Percentiles rank a stretch among this genome's conserved stretches.
These are phyloP conservation scores for Aporrectodea caliginosa DNA, from an alignment of 1,140 invertebrate species.

Conservation along the genomic window DNA sequence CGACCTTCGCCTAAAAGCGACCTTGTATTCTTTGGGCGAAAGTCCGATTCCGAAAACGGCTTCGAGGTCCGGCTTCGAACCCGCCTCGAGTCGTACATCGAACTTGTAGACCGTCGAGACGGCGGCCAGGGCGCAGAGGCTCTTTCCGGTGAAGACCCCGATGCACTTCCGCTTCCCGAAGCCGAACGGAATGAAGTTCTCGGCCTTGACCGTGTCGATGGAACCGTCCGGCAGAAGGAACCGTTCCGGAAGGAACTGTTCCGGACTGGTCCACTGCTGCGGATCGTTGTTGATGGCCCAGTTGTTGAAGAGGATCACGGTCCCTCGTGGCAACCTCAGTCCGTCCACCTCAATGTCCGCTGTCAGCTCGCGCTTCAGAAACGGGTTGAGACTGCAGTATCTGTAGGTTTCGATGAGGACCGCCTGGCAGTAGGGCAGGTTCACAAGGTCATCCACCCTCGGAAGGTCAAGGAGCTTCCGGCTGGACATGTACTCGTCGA, in stretches of 20 bases:
- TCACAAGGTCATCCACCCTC: slow-evolving; percentile 59
- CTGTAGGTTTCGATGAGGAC: slow-evolving; percentile 82
- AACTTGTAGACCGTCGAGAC: background rate
- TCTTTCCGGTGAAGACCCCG: background rate
- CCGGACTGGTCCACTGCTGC: slow-evolving; percentile 33
- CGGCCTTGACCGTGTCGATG: slow-evolving; percentile 31
- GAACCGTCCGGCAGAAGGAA: slow-evolving; percentile 32
- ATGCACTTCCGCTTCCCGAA: slow-evolving; percentile 28
- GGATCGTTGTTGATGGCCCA: slow-evolving; percentile 35
- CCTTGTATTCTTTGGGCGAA: slow-evolving; percentile 12
- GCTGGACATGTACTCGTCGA: background rate
- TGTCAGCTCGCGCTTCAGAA: slow-evolving; percentile 9
- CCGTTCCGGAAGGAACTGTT: slow-evolving; percentile 32
- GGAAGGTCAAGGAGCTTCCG: background rate
- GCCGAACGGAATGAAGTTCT: slow-evolving; percentile 37
- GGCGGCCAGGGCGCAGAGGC: slow-evolving; percentile 2
- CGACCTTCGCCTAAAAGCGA: background rate
- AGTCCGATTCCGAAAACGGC: slow-evolving; percentile 6
- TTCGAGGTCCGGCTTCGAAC: slow-evolving; percentile 3
- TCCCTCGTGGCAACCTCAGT: background rate
- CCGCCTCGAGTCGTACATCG: background rate
- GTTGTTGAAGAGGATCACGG: slow-evolving; percentile 15
- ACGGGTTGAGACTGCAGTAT: slow-evolving; percentile 54
- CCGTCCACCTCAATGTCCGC: background rate
- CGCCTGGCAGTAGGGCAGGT: slow-evolving; percentile 72